Evolutionary conservation across 2,888 invertebrate genomes (phyloP).

Genomic region (Adineta ricciae): DNA sequence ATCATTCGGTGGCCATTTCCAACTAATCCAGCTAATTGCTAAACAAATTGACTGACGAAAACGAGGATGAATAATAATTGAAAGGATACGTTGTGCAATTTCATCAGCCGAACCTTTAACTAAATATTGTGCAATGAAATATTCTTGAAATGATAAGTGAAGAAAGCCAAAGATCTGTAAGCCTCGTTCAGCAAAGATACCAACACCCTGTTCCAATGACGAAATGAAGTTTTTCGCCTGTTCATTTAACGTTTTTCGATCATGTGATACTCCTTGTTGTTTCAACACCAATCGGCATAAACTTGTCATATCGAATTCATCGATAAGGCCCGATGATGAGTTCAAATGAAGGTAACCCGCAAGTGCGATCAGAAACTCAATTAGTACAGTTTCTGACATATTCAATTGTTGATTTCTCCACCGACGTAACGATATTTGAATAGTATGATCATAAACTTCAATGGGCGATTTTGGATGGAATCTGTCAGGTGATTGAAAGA

Average conservation of each 20-base stretch:
- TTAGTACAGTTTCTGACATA: background rate
- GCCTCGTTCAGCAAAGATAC: too few relatives aligned
- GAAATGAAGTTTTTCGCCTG: too few relatives aligned
- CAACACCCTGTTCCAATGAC: too few relatives aligned
- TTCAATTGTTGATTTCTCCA: background rate
- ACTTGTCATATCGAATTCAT: background rate
- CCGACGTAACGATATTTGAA: background rate
- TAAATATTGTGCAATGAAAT: too few relatives aligned
- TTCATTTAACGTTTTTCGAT: background rate
- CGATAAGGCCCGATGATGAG: background rate
- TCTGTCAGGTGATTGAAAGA: background rate
- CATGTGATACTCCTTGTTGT: background rate
- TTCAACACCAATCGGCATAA: background rate
- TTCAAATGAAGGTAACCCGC: background rate
- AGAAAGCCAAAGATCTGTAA: background rate
- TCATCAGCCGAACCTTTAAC: too few relatives aligned
- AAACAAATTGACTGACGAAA: background rate
- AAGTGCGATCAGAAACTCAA: background rate
- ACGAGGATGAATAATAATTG: background rate
- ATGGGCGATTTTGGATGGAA: background rate
- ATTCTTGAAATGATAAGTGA: background rate
- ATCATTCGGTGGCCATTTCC: background rate
- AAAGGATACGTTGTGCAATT: background rate
- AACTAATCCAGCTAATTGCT: background rate
- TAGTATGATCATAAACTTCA: background rate